Base-by-base conservation (phyloP, 2,113 vertebrate genomes). In the Daubentonia madagascariensis region DNA sequence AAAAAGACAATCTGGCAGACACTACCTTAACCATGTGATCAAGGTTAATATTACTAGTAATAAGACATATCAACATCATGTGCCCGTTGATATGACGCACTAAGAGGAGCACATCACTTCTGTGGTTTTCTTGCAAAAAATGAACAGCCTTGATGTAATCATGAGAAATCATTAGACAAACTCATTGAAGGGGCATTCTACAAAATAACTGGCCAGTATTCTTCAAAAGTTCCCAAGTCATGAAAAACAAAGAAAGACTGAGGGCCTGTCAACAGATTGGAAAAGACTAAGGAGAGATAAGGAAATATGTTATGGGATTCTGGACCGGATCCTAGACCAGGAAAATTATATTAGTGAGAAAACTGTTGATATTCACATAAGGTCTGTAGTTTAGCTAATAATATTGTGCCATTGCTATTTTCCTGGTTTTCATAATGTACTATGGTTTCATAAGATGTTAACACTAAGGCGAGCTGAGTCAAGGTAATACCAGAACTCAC, bases 121-220 rank as follows among this genome's bases (percentile, higher is more conserved):
- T 91, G n/a, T 61, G 30, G 63, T 86, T 65, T 81, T 88, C 22
- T 92, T 92, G 89, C 30, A 57, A 81, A 88, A 83, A 75, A 92
- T 78, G 43, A 73, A 65, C 37, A 52, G 11, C 16, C 54, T 92
- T 30, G 87, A 87, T 96, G 1, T 72, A 67, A 92, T 73, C 35
- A 68, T 79, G 18, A 72, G 65, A 52, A 87, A 87, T 35, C n/a
- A 92, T 63, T 23, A 89, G 20, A 57, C 9, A 54, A 61, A 72
- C 17, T 45, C 23, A 25, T 32, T 80, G 52, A 81, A 87, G 32
- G 9, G 20, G 3, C 20, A 81, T 65, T 86, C 22, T 45, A 45
- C 22, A 80, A 68, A 91, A 79, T 72, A 86, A 86, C 35, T 75
- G 28, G 68, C 22, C 10, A 70, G 50, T 61, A 61, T 78, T 91